Base-by-base conservation (phyloP, 1,140 invertebrate species). In the Drosophila nikananu region DNA sequence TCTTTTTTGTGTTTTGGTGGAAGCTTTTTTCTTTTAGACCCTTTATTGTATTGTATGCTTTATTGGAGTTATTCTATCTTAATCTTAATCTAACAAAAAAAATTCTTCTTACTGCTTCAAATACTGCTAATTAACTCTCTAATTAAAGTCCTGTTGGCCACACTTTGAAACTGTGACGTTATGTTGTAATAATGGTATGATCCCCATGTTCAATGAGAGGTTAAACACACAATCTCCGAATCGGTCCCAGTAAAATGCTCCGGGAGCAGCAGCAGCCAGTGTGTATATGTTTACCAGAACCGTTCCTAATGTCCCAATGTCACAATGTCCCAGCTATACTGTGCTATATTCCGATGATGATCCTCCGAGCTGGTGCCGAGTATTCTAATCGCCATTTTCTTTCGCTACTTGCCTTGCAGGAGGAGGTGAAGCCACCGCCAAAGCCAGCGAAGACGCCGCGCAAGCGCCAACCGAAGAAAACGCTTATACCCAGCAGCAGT, bases 111-210 rank as follows among this genome's bases (percentile, higher is more conserved):
- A 64, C 23, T 39, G 51, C 64, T 60, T 73, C n/a, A 37, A 27
- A 30, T 57, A 61, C 52, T 65, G 63, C 64, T 71, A 65, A 67
- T 63, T 55, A 68, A 70, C 63, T 57, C 71, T 71, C 65, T 61
- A 68, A 64, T 54, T 55, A 81, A 71, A 74, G 67, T 72, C 84
- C 62, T 78, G 49, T 83, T 57, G 84, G 86, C 86, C 77, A 48
- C 77, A 48, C 70, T 82, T 92, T 92, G 90, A 92, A 91, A 83
- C 90, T 92, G 90, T 92, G 90, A 92, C 90, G 90, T 86, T 76
- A 84, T 87, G 84, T 81, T 89, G 64, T 79, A 79, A 83, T 80
- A 79, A 83, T 80, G 55, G 71, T 80, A 62, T 74, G 80, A 63
- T 81, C 57, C 49, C 58, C 61, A 58, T 55, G 48, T 46, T 46